Evolutionary conservation across 2,888 invertebrate species (phyloP).

Genomic region (Nephrotoma appendiculata): DNA sequence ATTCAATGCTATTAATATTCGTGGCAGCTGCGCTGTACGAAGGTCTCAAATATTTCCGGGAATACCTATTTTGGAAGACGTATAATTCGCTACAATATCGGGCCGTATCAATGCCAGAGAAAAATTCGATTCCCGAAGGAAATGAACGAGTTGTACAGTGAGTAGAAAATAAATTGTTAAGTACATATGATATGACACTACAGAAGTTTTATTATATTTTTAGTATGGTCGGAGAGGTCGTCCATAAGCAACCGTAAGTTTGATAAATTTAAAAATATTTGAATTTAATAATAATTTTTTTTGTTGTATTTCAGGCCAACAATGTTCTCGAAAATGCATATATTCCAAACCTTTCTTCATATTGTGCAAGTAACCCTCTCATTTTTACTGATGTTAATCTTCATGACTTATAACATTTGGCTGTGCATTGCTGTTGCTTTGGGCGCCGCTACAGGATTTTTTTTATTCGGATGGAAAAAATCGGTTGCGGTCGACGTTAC

Average conservation of each 20-base stretch:
- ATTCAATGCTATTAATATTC: slow-evolving; percentile 84
- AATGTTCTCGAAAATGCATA: slow-evolving; percentile 71
- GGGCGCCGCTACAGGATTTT: slow-evolving; percentile 85
- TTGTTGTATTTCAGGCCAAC: slow-evolving; percentile 48
- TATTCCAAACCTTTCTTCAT: slow-evolving; percentile 76
- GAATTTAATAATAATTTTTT: slow-evolving; percentile 5
- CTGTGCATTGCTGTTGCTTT: slow-evolving; percentile 76
- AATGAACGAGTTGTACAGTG: slow-evolving; percentile 60
- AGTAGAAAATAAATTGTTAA: slow-evolving; percentile 29
- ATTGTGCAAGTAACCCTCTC: slow-evolving; percentile 80
- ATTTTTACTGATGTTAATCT: slow-evolving; percentile 89
- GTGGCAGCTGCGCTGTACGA: slow-evolving; percentile 88
- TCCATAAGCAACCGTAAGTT: slow-evolving; percentile 60
- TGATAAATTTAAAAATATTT: slow-evolving; percentile 1
- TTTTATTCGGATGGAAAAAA: slow-evolving; percentile 92
- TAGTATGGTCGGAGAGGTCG: slow-evolving; percentile 56
- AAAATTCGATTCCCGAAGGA: slow-evolving; percentile 35
- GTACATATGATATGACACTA: neutral
- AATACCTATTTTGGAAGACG: slow-evolving; percentile 75
- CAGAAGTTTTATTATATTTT: slow-evolving; percentile 10
- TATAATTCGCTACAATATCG: slow-evolving; percentile 74
- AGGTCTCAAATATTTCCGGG: slow-evolving; percentile 58
- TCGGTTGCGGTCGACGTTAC: slow-evolving; percentile 86
- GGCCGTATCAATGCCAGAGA: slow-evolving; percentile 67
- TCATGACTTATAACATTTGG: slow-evolving; percentile 96